Conservation (phyloP, 2,113 vertebrate species). For the Peromyscus californicus region DNA sequence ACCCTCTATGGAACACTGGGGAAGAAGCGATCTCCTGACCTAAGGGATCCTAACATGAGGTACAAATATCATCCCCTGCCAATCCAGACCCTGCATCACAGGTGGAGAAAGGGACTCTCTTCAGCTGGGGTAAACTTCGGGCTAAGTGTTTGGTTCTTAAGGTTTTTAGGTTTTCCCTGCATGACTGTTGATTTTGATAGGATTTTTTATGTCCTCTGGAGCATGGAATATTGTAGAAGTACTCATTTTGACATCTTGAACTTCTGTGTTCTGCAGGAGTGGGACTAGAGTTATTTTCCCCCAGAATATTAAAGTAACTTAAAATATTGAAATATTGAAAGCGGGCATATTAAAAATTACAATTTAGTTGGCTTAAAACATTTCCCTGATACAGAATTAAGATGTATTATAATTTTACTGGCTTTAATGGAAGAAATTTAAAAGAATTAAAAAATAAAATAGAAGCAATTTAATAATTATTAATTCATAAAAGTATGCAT, state of each 20-base stretch:
- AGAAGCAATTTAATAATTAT: background rate
- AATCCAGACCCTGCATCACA: background rate
- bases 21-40: background rate
- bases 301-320: constrained; percentile 27
- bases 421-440: constrained; percentile 27
- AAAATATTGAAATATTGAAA: constrained; percentile 16
- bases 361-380: constrained; percentile 32
- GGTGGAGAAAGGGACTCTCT: background rate
- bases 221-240: background rate
- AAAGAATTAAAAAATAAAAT: constrained; percentile 57
- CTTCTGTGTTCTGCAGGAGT: background rate
- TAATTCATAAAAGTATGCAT: background rate
- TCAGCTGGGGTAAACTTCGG: background rate
- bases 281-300: background rate
- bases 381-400: background rate
- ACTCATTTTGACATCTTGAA: constrained; percentile 25
- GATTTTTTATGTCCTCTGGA: background rate
- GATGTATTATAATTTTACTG: background rate
- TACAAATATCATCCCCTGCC: constrained; percentile 2
- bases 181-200: background rate
- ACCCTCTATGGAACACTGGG: background rate
- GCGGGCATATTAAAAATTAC: background rate
- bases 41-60: background rate
- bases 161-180: constrained; percentile 29
- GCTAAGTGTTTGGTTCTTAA: background rate